Base-by-base conservation (phyloP, 2,888 invertebrate species). In the Meandrusa payeni region DNA sequence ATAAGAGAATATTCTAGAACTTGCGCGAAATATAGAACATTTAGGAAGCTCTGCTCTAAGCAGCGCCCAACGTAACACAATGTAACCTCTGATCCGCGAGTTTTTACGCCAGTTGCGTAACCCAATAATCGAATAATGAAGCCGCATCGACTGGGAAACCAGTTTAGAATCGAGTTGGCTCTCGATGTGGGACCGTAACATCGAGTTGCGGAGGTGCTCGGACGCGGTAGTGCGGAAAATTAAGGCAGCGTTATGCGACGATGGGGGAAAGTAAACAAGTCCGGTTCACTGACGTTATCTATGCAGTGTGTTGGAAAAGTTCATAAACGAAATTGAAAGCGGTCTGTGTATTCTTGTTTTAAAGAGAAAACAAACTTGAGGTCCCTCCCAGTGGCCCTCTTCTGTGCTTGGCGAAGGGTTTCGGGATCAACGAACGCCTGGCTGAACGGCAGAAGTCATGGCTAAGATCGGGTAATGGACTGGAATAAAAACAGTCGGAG, bases 31-130 rank as follows among this genome's bases (percentile, higher is more conserved):
- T 5, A 3, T 23, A 5, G 12, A 23, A 7, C 13, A 11, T 24
- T 24, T 6, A 9, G 4, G 24, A 11, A 31, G 32, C 40, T 17
- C 17, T 31, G 29, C 3, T 23, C 23, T 39, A 31, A 31, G 2
- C 37, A 7, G 12, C 11, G 22, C 17, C 22, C 11, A 26, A 28
- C 24, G 36, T 26, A 28, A 34, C 36, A 50, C 46, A 46, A 50
- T 51, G 32, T 51, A 51, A 54, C 58, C 54, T 54, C 51, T 52
- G 54, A 50, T 57, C 52, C 47, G 38, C 37, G 5, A 50, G 44
- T 59, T 55, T 57, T 57, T 54, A 51, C 54, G 45, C 34, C 26
- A 42, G 36, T 57, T 52, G 45, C 55, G 56, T 55, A 59, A 61
- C 41, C 38, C 37, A 46, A 50, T 51, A 52, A 55, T 58, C 53